Base-by-base conservation (phyloP, 2,113 vertebrate genomes). In the Corythoichthys intestinalis region DNA sequence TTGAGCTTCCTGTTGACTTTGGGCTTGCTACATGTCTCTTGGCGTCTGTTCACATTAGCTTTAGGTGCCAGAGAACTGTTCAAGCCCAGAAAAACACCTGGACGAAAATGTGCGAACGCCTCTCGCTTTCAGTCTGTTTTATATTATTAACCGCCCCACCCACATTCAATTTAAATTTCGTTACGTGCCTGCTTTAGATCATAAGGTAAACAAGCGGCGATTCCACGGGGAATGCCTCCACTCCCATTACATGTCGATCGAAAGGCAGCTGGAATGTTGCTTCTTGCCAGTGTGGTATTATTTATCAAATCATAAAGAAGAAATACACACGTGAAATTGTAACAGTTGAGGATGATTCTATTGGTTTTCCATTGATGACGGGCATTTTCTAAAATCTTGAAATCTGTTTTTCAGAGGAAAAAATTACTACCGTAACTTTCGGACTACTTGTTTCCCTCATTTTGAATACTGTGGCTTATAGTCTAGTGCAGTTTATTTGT, bases 11-110 rank as follows among this genome's bases (percentile, higher is more conserved):
- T 54, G n/a, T 54, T 54, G 52, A 28, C 20, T 35, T 37, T 49
- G 70, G 67, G 52, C 70, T 74, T 65, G 73, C 70, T 78, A 59
- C 69, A 63, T 58, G 39, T 69, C 72, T 83, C 67, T 77, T 5
- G 13, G 63, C 71, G 2, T 86, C 58, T 66, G 46, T 39, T 79
- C 71, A 68, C 65, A 70, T 8, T 44, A 44, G 53, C 39, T 50
- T 37, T 35, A 74, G 67, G 61, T 59, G 69, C 60, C 67, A 44
- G 12, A 2, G 15, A 67, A 12, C 73, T 73, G 6, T 4, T 44
- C 6, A 7, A 44, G 66, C 73, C 58, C 59, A 70, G 73, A 61
- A 66, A 61, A 54, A 34, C 49, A 67, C 34, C 17, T n/a, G 11
- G 48, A 50, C 75, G 52, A 12, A 57, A 50, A 20, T 59, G 59